Evolutionary conservation across 53 echinoderm and acorn worm genomes (phyloP).

Genomic region (Apostichopus leukothele): DNA sequence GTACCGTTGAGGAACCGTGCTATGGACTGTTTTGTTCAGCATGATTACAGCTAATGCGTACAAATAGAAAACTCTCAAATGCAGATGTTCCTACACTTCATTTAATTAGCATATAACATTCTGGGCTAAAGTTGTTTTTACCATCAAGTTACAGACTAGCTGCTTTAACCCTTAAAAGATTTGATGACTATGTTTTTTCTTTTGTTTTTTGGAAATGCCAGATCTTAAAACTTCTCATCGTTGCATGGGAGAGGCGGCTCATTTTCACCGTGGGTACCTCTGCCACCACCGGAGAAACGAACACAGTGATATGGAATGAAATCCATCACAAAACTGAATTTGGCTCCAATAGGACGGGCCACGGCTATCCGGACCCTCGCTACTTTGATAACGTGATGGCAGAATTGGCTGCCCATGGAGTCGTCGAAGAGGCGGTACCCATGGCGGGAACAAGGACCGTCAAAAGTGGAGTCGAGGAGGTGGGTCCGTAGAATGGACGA

Average conservation of each 20-base stretch:
- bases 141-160: too few species aligned
- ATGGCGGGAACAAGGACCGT: neutral
- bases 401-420: slow-evolving; percentile 86
- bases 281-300: slow-evolving; percentile 85
- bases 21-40: too few species aligned
- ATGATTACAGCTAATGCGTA: too few species aligned
- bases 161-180: too few species aligned
- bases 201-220: neutral
- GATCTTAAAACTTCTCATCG: slow-evolving; percentile 79
- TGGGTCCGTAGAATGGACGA: too few species aligned
- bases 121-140: too few species aligned
- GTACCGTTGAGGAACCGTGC: too few species aligned
- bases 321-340: slow-evolving; percentile 99
- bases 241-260: slow-evolving; percentile 93
- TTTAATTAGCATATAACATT: too few species aligned
- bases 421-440: slow-evolving; percentile 62
- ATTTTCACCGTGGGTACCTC: slow-evolving; percentile 93
- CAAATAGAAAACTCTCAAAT: too few species aligned
- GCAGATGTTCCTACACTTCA: too few species aligned
- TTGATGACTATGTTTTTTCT: too few species aligned
- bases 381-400: slow-evolving; percentile 87
- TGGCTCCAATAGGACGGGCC: slow-evolving; percentile 94
- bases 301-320: slow-evolving; percentile 97
- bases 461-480: neutral
- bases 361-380: slow-evolving; percentile 90